Evolutionary conservation across 1,140 invertebrate species (phyloP).

Genomic region (Drosophila orena): DNA sequence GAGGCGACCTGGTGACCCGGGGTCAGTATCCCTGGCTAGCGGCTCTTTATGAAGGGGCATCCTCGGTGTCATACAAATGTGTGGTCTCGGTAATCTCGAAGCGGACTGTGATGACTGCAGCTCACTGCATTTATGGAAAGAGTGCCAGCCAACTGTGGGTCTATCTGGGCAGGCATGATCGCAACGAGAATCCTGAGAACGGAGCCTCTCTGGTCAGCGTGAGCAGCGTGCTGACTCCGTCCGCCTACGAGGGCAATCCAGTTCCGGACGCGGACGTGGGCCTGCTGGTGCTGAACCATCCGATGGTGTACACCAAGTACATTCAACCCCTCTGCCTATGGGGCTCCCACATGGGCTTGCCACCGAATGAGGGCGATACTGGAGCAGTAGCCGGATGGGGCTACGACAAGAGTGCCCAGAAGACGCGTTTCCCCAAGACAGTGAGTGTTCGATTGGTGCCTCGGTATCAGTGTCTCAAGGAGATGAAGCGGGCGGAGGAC

Average conservation of each 20-base stretch:
- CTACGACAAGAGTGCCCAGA: not conserved
- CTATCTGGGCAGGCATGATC: constrained; percentile 15
- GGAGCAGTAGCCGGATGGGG: constrained; percentile 18
- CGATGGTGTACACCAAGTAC: constrained; percentile 19
- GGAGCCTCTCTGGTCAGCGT: constrained; percentile 5
- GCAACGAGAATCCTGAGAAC: not conserved
- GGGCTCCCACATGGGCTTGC: not conserved
- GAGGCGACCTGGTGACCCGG: constrained; percentile 84
- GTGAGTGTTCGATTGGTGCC: constrained; percentile 19
- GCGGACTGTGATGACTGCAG: constrained; percentile 16
- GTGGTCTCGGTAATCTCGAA: constrained; percentile 21
- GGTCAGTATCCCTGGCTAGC: constrained; percentile 25
- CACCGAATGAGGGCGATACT: not conserved
- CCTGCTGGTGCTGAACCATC: not conserved
- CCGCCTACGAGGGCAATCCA: not conserved
- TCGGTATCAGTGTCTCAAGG: constrained; percentile 6
- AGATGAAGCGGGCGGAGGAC: constrained; percentile 13
- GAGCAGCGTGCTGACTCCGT: constrained; percentile 3
- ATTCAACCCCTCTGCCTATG: constrained; percentile 15
- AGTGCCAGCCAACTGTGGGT: constrained; percentile 7
- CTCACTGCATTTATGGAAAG: constrained; percentile 18
- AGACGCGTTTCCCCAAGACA: constrained; percentile 15
- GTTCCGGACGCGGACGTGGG: constrained; percentile 16
- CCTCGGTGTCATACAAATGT: not conserved
- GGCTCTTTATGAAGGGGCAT: constrained; percentile 1